phyloP scores from a whole-genome alignment of 2,888 invertebrate genomes.

The Nineta flava region DNA sequence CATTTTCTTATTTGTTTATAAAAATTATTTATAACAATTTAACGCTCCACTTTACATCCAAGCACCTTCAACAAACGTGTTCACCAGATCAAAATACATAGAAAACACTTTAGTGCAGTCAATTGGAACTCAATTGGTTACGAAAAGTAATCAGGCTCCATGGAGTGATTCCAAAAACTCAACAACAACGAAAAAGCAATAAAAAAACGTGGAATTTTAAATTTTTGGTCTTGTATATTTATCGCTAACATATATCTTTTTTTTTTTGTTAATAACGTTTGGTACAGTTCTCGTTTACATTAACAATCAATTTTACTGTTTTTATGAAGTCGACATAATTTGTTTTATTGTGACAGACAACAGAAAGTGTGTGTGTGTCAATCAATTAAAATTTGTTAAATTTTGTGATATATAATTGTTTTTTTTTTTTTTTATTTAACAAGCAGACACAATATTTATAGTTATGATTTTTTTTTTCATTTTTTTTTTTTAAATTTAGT shows the following conservation, averaged over 20 bases:
- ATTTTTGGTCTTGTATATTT: conserved; percentile 5
- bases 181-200: neutral
- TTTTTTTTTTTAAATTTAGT: neutral
- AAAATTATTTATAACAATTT: no score
- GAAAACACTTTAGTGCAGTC: no score
- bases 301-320: neutral
- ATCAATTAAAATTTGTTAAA: neutral
- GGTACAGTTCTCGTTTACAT: neutral
- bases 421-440: neutral
- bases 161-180: no score
- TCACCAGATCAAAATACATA: no score
- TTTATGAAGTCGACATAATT: neutral
- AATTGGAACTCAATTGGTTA: no score
- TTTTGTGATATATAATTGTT: neutral
- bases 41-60: no score
- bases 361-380: no score
- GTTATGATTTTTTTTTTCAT: no score
- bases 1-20: no score
- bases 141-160: no score
- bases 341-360: no score
- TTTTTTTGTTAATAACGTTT: conserved; percentile 5
- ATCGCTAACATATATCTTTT: conserved; percentile 6
- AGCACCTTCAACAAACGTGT: no score
- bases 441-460: neutral
- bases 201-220: neutral